Conservation (phyloP, 2,113 vertebrate genomes). For the Hippoglossus stenolepis region DNA sequence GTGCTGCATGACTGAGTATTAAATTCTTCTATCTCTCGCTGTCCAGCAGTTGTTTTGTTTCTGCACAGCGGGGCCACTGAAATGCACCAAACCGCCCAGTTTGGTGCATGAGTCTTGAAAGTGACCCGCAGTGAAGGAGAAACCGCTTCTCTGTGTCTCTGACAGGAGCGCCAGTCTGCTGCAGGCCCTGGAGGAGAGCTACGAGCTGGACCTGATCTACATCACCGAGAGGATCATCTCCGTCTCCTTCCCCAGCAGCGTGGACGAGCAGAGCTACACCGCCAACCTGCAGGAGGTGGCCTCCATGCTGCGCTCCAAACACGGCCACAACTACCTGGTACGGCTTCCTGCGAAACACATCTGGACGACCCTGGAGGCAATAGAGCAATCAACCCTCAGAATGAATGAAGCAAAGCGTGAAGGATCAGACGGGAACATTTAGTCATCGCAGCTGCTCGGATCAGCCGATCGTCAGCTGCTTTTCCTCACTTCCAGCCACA, state of each 20-base stretch:
- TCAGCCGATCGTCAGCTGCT: conserved; percentile 34
- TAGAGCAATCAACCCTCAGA: not conserved
- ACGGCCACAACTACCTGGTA: conserved; percentile 95
- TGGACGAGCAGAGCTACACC: conserved; percentile 90
- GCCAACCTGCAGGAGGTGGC: conserved; percentile 94
- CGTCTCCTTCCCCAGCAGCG: conserved; percentile 89
- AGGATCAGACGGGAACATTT: not conserved
- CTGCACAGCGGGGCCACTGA: not conserved
- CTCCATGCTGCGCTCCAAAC: conserved; percentile 97
- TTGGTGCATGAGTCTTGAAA: not conserved
- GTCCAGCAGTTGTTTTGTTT: not conserved
- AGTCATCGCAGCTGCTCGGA: not conserved
- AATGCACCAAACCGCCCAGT: not conserved
- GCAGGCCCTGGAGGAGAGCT: conserved; percentile 90
- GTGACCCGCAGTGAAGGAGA: not conserved
- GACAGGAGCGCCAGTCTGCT: conserved; percentile 87
- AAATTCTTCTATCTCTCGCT: not conserved
- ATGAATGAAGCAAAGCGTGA: not conserved
- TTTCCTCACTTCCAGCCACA: not conserved
- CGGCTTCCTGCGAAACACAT: conserved; percentile 7
- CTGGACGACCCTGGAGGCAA: not conserved
- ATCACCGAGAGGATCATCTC: conserved; percentile 94
- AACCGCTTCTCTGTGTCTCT: not conserved
- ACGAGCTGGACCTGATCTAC: conserved; percentile 94
- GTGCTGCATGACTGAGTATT: conserved; percentile 44